Conservation (phyloP, 2,113 vertebrate genomes). For the Pavo muticus region DNA sequence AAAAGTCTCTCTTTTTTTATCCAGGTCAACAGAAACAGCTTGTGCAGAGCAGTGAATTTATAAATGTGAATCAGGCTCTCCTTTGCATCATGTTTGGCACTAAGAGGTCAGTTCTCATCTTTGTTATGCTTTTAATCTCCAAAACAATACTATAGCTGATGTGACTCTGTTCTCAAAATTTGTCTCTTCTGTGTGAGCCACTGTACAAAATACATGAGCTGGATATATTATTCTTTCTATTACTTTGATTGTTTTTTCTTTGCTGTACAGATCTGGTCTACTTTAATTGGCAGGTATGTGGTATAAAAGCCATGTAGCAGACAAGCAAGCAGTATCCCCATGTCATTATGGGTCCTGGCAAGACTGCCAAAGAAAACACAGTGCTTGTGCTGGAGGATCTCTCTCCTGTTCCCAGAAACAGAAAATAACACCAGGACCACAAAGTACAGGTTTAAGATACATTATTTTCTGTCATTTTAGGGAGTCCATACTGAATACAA, state of each 20-base stretch:
- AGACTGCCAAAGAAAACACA: background rate
- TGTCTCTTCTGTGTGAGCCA: background rate
- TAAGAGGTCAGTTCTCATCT: conserved; percentile 87
- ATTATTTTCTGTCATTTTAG: background rate
- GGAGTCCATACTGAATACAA: background rate
- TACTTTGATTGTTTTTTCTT: background rate
- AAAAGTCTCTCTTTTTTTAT: conserved; percentile 30
- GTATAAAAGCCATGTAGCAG: background rate
- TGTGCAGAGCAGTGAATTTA: conserved; percentile 49
- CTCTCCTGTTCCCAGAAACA: background rate
- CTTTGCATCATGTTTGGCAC: conserved; percentile 89
- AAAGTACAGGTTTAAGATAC: background rate
- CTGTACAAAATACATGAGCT: background rate
- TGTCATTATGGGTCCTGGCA: background rate
- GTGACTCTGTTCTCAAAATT: background rate
- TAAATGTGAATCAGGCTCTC: conserved; percentile 73
- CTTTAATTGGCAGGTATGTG: background rate
- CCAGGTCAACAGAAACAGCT: conserved; percentile 67
- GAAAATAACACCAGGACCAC: background rate
- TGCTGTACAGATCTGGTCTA: background rate
- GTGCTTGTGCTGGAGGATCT: background rate
- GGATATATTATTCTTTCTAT: background rate
- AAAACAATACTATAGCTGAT: background rate
- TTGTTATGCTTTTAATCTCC: background rate
- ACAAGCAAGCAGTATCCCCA: background rate